Evolutionary conservation across 2,888 invertebrate species (phyloP), one percentile per base, ranked within the genome.

Genomic region (Scaptomyza caliginosa): DNA sequence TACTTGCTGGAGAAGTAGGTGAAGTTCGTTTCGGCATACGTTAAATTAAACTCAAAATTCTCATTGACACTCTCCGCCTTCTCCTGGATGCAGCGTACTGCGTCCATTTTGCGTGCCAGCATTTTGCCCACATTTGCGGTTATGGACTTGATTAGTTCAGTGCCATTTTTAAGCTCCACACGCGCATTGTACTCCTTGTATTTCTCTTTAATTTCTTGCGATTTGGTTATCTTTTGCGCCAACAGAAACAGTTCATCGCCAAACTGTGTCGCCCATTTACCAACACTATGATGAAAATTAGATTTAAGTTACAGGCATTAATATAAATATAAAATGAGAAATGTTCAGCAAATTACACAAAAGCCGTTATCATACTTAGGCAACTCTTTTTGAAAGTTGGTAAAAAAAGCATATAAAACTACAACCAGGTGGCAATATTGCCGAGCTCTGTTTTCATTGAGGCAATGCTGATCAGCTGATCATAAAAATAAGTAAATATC

Each of bases 21-120:
- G 67, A 77, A 90, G 13, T 89, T 81, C 24, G 92, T 89, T 26
- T 89, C 73, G 2, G 91, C 91, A 7, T 83, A 86, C 0, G 85
- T 90, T 64, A 70, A 71, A 64, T 93, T 92, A 81, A 92, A 93
- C 48, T 93, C 93, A 82, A 94, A 95, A 32, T 93, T 91, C 82
- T 94, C 94, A 2, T 96, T 94, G 30, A 93, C 92, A 10, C 92
- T 89, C 92, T 97, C 96, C 0, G 97, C 96, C 57, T 93, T 94
- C 71, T 94, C 93, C 83, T 95, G 94, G 69, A 97, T 96, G 85
- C 96, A 96, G 93, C 93, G 93, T 57, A 97, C 96, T n/a, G 97
- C 97, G 84, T 96, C 96, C 93, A 96, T 96, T 93, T 97, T 97
- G 82, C 96, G 94, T 40, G 95, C 94, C 78, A 97, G 93, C 96